Percentiles rank a stretch among this genome's conserved stretches.
Conservation (phyloP, 2,113 vertebrate species). For the Mormoops blainvillei region DNA sequence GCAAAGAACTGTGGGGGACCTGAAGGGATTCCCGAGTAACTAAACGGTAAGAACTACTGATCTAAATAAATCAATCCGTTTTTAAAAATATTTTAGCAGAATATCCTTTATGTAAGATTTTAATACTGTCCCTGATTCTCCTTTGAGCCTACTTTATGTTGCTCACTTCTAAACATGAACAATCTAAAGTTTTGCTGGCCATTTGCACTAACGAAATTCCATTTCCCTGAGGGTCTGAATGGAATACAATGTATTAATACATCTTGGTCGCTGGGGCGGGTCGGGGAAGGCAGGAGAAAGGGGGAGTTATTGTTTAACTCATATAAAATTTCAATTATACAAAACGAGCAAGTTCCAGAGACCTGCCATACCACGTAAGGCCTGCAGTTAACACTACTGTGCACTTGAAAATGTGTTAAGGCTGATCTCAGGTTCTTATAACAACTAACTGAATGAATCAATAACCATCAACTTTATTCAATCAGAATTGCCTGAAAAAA, state of each 20-base stretch:
- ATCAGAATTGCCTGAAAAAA: neutral
- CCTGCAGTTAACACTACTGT: neutral
- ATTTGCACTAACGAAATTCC: neutral
- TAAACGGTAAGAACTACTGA: neutral
- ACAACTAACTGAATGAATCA: neutral
- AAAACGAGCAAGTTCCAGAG: neutral
- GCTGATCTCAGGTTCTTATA: neutral
- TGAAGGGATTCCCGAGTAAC: neutral
- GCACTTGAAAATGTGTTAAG: neutral
- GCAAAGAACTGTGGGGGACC: neutral
- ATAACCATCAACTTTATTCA: neutral
- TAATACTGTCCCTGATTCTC: conserved; percentile 1
- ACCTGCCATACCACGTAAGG: neutral
- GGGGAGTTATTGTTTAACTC: neutral
- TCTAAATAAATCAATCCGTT: neutral
- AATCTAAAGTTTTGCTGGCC: neutral
- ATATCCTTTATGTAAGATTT: neutral
- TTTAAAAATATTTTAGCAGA: neutral
- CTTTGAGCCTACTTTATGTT: neutral
- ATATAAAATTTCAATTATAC: neutral
- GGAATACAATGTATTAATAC: neutral
- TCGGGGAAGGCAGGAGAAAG: neutral
- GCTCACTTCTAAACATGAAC: neutral
- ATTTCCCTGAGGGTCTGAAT: neutral
- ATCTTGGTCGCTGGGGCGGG: neutral